Percentiles rank a stretch among this genome's conserved stretches.
These are phyloP conservation scores for Exocentrus adspersus DNA, from an alignment of 2,888 invertebrate species.

Conservation along the genomic window DNA sequence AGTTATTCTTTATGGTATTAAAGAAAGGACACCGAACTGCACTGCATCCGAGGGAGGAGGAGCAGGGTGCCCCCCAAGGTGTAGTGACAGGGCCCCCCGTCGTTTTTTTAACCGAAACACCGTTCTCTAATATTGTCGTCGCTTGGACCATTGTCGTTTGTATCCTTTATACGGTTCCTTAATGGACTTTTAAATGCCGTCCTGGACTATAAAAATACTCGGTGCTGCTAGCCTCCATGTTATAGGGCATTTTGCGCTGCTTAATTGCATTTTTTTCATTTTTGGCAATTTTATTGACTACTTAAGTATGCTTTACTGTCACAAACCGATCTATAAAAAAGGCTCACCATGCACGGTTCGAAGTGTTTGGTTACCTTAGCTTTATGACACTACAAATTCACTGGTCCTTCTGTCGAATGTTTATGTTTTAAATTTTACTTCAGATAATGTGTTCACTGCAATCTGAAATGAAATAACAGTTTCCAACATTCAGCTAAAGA, in stretches of 20 bases:
- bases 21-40: conserved; percentile 27
- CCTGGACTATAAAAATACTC: conserved; percentile 41
- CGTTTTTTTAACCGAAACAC: conserved; percentile 56
- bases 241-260: conserved; percentile 31
- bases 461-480: too few species aligned
- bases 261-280: conserved; percentile 30
- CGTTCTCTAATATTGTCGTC: conserved; percentile 59
- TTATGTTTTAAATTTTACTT: too few species aligned
- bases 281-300: conserved; percentile 36
- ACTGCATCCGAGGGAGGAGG: conserved; percentile 43
- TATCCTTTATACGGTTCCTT: conserved; percentile 51
- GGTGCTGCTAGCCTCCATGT: conserved; percentile 14
- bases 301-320: conserved; percentile 24
- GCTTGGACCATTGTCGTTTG: conserved; percentile 57
- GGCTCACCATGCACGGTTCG: background rate
- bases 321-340: conserved; percentile 14
- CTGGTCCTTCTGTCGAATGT: too few species aligned
- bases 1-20: conserved; percentile 19
- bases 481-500: too few species aligned
- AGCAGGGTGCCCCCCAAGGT: conserved; percentile 49
- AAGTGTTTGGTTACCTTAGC: background rate
- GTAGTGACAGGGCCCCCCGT: conserved; percentile 56
- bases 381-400: too few species aligned
- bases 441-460: too few species aligned
- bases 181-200: conserved; percentile 54